Conservation (phyloP, 2,888 invertebrate species). For the Exephanes ischioxanthus region DNA sequence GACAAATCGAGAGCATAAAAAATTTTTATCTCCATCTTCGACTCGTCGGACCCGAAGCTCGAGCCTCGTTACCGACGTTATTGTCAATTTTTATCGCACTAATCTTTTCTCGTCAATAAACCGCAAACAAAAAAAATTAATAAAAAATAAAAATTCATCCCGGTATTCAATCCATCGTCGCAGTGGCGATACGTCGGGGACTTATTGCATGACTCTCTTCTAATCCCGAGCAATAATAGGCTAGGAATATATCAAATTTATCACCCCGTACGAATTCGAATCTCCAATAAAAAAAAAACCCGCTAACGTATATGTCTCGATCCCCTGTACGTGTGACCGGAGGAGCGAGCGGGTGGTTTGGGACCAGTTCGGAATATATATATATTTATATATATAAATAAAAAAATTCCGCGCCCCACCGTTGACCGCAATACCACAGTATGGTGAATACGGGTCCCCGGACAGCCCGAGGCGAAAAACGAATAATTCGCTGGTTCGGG, state of each 20-base stretch:
- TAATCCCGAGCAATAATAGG: background rate
- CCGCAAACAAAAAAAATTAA: background rate
- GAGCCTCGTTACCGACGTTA: no score
- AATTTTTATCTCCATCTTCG: no score
- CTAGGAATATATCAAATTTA: slow-evolving; percentile 18
- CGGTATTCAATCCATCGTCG: background rate
- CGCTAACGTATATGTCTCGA: background rate
- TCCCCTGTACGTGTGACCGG: background rate
- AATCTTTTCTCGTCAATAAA: background rate
- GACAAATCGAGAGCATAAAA: no score
- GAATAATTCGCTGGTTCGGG: slow-evolving; percentile 14
- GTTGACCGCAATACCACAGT: slow-evolving; percentile 15
- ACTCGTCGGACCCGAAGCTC: no score
- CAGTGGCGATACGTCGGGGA: background rate
- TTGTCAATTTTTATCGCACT: no score
- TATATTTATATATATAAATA: background rate
- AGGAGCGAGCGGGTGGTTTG: background rate
- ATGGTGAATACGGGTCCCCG: slow-evolving; percentile 9
- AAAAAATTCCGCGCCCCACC: background rate
- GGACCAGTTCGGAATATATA: background rate
- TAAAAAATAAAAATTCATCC: background rate
- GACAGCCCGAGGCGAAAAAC: slow-evolving; percentile 13
- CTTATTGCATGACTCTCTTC: background rate
- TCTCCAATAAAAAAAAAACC: slow-evolving; percentile 1
- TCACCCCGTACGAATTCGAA: background rate